phyloP scores from a whole-genome alignment of 1,140 invertebrate species.

The Calliphora vicina region DNA sequence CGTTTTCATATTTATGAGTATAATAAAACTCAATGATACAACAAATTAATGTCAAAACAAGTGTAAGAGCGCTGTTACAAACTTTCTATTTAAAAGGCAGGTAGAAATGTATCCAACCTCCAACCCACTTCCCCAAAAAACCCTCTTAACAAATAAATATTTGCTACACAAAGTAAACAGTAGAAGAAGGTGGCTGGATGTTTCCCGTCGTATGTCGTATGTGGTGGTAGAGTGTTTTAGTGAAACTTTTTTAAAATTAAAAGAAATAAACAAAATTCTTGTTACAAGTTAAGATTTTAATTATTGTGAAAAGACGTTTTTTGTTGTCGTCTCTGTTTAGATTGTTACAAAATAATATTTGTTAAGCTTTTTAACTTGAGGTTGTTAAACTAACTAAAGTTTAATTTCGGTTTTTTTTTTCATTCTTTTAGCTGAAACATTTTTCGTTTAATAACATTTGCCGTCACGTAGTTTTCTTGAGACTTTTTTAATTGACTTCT shows the following conservation, averaged over 20 bases:
- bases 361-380: constrained; percentile 5
- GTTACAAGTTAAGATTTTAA: constrained; percentile 9
- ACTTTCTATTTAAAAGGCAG: not conserved
- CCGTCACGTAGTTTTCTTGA: constrained; percentile 29
- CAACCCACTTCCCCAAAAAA: not conserved
- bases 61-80: constrained; percentile 13
- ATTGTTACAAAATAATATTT: not conserved
- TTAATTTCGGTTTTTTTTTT: not conserved
- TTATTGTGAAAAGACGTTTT: not conserved
- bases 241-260: not conserved
- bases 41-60: constrained; percentile 58
- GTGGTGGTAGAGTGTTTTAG: too few relatives aligned
- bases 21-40: constrained; percentile 63
- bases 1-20: constrained; percentile 62
- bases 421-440: not conserved
- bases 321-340: not conserved
- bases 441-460: constrained; percentile 4
- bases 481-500: constrained; percentile 37
- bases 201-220: too few relatives aligned
- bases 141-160: not conserved
- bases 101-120: not conserved
- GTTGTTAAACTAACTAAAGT: not conserved
- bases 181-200: too few relatives aligned
- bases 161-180: not conserved
- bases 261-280: not conserved